These are phyloP conservation scores for Seriola dumerili DNA, from an alignment of 2,113 vertebrate species.

Conservation along the genomic window DNA sequence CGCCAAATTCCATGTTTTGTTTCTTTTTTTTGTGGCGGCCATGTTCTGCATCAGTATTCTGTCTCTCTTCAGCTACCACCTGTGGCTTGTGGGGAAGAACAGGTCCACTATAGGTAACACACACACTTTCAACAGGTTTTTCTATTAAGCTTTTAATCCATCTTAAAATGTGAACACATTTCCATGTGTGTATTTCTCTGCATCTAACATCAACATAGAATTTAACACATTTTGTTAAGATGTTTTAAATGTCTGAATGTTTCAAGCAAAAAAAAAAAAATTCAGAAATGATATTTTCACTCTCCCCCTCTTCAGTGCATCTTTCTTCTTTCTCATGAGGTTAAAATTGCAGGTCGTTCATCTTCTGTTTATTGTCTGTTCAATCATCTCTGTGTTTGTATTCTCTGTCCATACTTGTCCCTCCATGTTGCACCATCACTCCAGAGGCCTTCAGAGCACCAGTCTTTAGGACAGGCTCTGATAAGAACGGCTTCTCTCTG, in stretches of 20 bases:
- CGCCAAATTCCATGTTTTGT: slow-evolving; percentile 97
- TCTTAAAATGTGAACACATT: neutral
- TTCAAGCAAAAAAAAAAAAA: neutral
- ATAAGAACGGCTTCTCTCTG: slow-evolving; percentile 96
- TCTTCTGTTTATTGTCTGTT: neutral
- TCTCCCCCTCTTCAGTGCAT: too few species aligned
- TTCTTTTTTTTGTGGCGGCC: slow-evolving; percentile 98
- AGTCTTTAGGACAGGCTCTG: slow-evolving; percentile 92
- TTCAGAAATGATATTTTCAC: neutral
- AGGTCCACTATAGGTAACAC: slow-evolving; percentile 94
- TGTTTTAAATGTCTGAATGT: neutral
- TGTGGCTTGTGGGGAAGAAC: slow-evolving; percentile 98
- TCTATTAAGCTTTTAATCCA: neutral
- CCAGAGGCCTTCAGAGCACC: slow-evolving; percentile 97
- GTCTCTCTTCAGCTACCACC: slow-evolving; percentile 97
- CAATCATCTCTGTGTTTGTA: neutral
- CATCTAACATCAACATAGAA: neutral
- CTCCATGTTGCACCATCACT: slow-evolving; percentile 2
- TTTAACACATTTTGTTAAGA: neutral
- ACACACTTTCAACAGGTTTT: neutral
- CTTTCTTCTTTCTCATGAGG: neutral
- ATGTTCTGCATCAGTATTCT: slow-evolving; percentile 99
- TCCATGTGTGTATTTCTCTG: neutral
- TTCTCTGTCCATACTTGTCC: slow-evolving; percentile 33
- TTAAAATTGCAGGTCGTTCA: neutral